Percentiles rank a stretch among this genome's conserved stretches.
phyloP scores from a whole-genome alignment of 2,888 invertebrate genomes.

The Drosophila anceps region DNA sequence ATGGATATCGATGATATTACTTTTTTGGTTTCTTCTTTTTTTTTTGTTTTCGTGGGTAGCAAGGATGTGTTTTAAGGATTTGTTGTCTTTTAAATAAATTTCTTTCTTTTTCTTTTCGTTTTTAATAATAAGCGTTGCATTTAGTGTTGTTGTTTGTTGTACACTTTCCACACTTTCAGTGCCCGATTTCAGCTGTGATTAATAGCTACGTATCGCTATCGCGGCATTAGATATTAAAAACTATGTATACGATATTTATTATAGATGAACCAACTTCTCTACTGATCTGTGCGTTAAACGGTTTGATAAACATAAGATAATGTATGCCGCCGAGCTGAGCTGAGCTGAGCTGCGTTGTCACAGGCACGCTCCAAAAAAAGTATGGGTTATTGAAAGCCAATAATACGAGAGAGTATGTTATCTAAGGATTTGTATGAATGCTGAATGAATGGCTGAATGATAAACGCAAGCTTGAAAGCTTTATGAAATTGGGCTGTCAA shows the following conservation, averaged over 20 bases:
- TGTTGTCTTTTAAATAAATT: slow-evolving; percentile 48
- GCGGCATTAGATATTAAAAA: slow-evolving; percentile 72
- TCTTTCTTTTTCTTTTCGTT: slow-evolving; percentile 11
- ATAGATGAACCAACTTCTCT: slow-evolving; percentile 59
- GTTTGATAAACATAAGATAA: slow-evolving; percentile 34
- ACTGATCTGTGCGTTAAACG: slow-evolving; percentile 70
- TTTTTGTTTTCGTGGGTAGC: slow-evolving; percentile 20
- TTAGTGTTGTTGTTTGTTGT: slow-evolving; percentile 62
- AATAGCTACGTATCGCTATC: slow-evolving; percentile 84
- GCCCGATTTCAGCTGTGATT: slow-evolving; percentile 43
- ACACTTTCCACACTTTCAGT: slow-evolving; percentile 42
- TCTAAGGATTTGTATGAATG: slow-evolving; percentile 31
- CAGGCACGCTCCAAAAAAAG: slow-evolving; percentile 26
- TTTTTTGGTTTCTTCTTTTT: slow-evolving; percentile 4
- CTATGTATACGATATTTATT: slow-evolving; percentile 40
- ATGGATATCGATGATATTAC: slow-evolving; percentile 47
- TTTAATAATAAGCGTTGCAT: slow-evolving; percentile 55
- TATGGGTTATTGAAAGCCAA: slow-evolving; percentile 56
- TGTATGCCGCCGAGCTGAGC: slow-evolving; percentile 64
- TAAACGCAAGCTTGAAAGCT: slow-evolving; percentile 63
- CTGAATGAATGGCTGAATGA: slow-evolving; percentile 52
- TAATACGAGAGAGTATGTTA: slow-evolving; percentile 43
- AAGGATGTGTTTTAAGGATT: slow-evolving; percentile 70
- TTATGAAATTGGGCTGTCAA: slow-evolving; percentile 43
- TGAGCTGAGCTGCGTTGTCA: slow-evolving; percentile 24